Percentiles rank a stretch among this genome's conserved stretches.
These are phyloP conservation scores for Rhyacophila brunnea DNA, from an alignment of 1,140 invertebrate species.

Conservation along the genomic window DNA sequence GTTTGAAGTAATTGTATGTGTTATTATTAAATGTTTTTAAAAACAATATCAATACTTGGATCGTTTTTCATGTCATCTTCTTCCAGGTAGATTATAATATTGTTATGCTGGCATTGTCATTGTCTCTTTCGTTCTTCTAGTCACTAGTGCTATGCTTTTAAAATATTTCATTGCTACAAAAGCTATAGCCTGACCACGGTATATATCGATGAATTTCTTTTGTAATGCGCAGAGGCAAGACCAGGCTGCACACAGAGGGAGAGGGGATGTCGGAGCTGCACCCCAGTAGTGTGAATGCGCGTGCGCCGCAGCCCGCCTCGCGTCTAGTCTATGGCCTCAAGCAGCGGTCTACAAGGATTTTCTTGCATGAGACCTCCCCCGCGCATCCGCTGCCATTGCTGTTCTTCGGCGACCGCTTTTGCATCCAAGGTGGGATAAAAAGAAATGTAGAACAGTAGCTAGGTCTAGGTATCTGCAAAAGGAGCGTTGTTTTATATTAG, in stretches of 20 bases:
- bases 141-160: too few relatives aligned
- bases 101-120: too few relatives aligned
- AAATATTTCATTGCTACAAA: neutral
- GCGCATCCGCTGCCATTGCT: conserved; percentile 48
- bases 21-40: too few relatives aligned
- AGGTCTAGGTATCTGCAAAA: too few relatives aligned
- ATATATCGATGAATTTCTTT: neutral
- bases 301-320: conserved; percentile 40
- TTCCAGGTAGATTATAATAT: too few relatives aligned
- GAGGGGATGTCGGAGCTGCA: conserved; percentile 43
- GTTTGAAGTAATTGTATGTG: too few relatives aligned
- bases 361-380: conserved; percentile 45
- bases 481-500: too few relatives aligned
- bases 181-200: neutral
- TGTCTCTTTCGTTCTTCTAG: too few relatives aligned
- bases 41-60: too few relatives aligned
- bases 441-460: too few relatives aligned
- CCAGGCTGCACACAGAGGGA: conserved; percentile 36
- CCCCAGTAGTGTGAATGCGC: conserved; percentile 46
- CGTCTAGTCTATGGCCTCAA: conserved; percentile 52
- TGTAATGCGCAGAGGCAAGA: neutral
- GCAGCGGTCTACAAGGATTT: conserved; percentile 42
- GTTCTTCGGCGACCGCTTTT: conserved; percentile 44
- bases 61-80: too few relatives aligned
- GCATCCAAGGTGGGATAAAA: conserved; percentile 12